A percentile compares a stretch with the other conserved stretches of the same genome.
These are phyloP conservation scores for Phylloscopus trochilus DNA, from an alignment of 2,113 vertebrate species.

Conservation along the genomic window DNA sequence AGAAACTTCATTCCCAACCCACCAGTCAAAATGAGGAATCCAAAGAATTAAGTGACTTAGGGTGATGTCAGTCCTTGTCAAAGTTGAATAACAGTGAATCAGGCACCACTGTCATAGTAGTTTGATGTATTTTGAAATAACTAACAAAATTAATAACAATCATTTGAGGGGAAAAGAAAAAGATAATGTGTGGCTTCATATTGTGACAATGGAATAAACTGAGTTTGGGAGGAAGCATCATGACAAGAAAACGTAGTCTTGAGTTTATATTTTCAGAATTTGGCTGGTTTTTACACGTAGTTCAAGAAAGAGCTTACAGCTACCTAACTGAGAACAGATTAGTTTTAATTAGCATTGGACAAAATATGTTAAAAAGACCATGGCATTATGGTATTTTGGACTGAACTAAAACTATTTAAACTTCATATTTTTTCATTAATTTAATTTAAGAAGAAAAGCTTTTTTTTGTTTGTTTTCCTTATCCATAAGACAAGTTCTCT, in stretches of 20 bases:
- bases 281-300: accelerated
- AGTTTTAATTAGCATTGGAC: not conserved
- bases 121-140: not conserved
- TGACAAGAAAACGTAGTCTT: not conserved
- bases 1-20: not conserved
- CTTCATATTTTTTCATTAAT: not conserved
- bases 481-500: not conserved
- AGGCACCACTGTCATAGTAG: not conserved
- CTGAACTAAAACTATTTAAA: not conserved
- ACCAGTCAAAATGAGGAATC: not conserved
- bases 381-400: not conserved
- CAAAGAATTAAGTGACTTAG: not conserved
- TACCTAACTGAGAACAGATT: not conserved
- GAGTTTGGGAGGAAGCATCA: not conserved
- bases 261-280: not conserved
- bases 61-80: not conserved
- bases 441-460: not conserved
- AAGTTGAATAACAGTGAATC: not conserved
- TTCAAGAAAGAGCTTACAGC: not conserved
- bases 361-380: not conserved
- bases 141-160: not conserved
- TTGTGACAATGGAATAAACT: not conserved
- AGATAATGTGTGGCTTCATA: not conserved
- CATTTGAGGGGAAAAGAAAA: accelerated
- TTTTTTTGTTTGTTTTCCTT: not conserved